Evolutionary conservation across 2,888 invertebrate genomes (phyloP).

Genomic region (Nudaria mundana): DNA sequence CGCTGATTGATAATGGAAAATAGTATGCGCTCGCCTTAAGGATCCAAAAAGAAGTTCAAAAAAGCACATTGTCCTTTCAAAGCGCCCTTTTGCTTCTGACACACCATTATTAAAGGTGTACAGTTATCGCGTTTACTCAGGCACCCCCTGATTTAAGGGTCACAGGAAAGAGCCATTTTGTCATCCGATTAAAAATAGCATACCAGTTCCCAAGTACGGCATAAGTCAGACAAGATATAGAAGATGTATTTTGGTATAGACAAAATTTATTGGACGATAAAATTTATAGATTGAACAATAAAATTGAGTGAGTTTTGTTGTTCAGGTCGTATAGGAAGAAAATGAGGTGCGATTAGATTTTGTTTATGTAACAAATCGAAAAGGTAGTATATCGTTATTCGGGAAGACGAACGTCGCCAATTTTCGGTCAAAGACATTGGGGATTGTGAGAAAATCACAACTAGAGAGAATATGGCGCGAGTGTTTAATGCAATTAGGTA

Average conservation of each 20-base stretch:
- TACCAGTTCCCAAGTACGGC: constrained; percentile 2
- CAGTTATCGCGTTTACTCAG: constrained; percentile 55
- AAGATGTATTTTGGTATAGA: constrained; percentile 1
- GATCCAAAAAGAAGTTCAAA: constrained; percentile 1
- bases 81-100: constrained; percentile 15
- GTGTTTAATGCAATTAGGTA: too few species aligned
- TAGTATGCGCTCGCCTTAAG: background rate
- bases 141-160: constrained; percentile 41
- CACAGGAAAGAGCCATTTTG: constrained; percentile 29
- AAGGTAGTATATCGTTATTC: background rate
- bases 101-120: constrained; percentile 34
- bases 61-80: constrained; percentile 9
- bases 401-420: too few species aligned
- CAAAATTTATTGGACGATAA: constrained; percentile 13
- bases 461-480: too few species aligned
- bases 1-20: background rate
- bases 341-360: constrained; percentile 2
- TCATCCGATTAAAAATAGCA: constrained; percentile 30
- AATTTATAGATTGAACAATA: constrained; percentile 20
- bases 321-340: background rate
- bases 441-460: background rate
- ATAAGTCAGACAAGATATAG: background rate
- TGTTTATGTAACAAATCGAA: background rate
- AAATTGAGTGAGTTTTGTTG: constrained; percentile 1
- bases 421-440: background rate